Conservation (phyloP, 2,888 invertebrate genomes). For the Ornithoptera alexandrae region DNA sequence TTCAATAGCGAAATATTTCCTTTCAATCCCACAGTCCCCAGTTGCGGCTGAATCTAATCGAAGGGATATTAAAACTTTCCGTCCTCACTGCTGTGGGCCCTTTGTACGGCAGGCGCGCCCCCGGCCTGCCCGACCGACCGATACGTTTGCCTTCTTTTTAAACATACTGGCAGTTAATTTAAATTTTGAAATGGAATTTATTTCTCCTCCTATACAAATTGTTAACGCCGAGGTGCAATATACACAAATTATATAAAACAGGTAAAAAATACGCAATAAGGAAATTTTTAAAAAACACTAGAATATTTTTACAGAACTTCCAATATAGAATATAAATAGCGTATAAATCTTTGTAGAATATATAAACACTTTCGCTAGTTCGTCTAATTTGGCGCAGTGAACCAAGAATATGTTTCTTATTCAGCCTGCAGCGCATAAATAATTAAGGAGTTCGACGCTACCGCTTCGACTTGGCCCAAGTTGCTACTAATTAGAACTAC, state of each 20-base stretch:
- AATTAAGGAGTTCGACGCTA: slow-evolving; percentile 69
- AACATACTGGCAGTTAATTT: slow-evolving; percentile 53
- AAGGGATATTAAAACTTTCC: slow-evolving; percentile 78
- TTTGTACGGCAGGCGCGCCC: slow-evolving; percentile 57
- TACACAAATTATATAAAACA: too few relatives aligned
- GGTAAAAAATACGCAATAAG: too few relatives aligned
- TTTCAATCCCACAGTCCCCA: slow-evolving; percentile 55
- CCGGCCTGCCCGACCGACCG: slow-evolving; percentile 36
- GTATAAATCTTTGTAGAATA: not conserved
- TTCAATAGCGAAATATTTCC: slow-evolving; percentile 63
- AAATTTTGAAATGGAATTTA: slow-evolving; percentile 36
- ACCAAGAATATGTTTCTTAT: slow-evolving; percentile 58
- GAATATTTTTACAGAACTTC: too few relatives aligned
- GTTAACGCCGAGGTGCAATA: too few relatives aligned
- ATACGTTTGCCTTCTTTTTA: slow-evolving; percentile 52
- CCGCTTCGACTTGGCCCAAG: slow-evolving; percentile 48
- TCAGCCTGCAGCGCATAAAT: slow-evolving; percentile 70
- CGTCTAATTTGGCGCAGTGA: slow-evolving; percentile 59
- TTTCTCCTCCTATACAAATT: not conserved
- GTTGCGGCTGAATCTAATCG: slow-evolving; percentile 73
- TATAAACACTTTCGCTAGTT: slow-evolving; percentile 28
- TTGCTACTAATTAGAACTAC: slow-evolving; percentile 61
- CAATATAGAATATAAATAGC: not conserved
- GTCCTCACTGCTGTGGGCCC: slow-evolving; percentile 56
- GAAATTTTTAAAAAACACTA: too few relatives aligned